Conservation (phyloP, 2,797 vertebrate genomes). For the Enteromius unitaeniatus region DNA sequence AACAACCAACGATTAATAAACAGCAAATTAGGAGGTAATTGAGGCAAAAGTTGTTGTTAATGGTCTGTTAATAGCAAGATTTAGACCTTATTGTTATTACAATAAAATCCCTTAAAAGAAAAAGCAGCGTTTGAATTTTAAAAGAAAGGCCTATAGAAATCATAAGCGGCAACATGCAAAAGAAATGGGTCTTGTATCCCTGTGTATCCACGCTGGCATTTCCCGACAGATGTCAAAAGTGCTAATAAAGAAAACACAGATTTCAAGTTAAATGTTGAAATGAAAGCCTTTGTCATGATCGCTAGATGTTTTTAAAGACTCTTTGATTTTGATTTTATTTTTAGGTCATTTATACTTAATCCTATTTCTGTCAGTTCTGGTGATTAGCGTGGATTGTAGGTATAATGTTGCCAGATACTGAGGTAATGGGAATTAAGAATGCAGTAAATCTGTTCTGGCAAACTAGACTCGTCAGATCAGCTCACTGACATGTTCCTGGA, state of each 20-base stretch:
- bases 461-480: slow-evolving; percentile 1
- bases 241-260: neutral
- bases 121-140: neutral
- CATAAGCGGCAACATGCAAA: neutral
- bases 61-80: neutral
- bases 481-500: slow-evolving; percentile 21
- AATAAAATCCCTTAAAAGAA: neutral
- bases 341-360: neutral
- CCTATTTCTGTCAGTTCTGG: neutral
- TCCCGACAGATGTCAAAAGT: neutral
- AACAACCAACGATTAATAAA: too few species aligned
- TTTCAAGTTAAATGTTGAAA: neutral
- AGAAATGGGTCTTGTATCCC: neutral
- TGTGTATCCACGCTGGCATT: neutral
- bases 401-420: slow-evolving; percentile 16
- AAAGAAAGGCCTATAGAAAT: neutral
- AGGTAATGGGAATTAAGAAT: slow-evolving; percentile 14
- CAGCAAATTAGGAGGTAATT: too few species aligned
- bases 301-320: slow-evolving; percentile 3
- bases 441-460: slow-evolving; percentile 28
- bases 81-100: neutral
- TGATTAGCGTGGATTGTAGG: neutral
- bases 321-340: slow-evolving; percentile 6
- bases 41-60: neutral
- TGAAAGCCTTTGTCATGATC: neutral